Conservation (phyloP, 1,140 invertebrate species). For the Drosophila ironensis region DNA sequence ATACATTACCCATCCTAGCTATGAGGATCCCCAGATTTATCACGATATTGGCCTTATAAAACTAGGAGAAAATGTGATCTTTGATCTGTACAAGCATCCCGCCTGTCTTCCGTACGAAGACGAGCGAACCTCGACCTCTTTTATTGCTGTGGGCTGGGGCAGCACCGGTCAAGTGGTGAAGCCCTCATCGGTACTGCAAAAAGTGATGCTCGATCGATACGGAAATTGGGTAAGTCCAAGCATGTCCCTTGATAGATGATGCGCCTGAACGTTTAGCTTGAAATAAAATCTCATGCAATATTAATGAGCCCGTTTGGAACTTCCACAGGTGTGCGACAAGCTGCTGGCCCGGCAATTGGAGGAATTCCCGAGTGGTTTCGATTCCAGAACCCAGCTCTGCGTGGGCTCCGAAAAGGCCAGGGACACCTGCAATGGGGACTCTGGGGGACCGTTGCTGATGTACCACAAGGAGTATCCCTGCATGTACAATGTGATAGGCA, state of each 20-base stretch:
- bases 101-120: slow-evolving; percentile 64
- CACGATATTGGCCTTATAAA: slow-evolving; percentile 71
- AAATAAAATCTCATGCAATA: neutral
- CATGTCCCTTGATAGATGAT: too few species aligned
- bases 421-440: slow-evolving; percentile 82
- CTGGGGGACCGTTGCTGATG: slow-evolving; percentile 67
- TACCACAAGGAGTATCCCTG: slow-evolving; percentile 61
- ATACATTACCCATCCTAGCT: slow-evolving; percentile 56
- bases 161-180: slow-evolving; percentile 30
- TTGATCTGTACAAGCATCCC: slow-evolving; percentile 69
- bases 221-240: slow-evolving; percentile 17
- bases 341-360: slow-evolving; percentile 34
- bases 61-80: slow-evolving; percentile 44
- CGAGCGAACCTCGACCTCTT: slow-evolving; percentile 25
- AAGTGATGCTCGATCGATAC: slow-evolving; percentile 82
- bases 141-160: slow-evolving; percentile 71
- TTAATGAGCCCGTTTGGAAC: neutral
- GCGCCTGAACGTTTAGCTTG: too few species aligned
- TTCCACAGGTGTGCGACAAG: slow-evolving; percentile 62
- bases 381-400: slow-evolving; percentile 85
- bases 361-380: slow-evolving; percentile 82
- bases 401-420: slow-evolving; percentile 84
- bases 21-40: slow-evolving; percentile 44
- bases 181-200: slow-evolving; percentile 80
- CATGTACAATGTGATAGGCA: slow-evolving; percentile 70